Base-by-base conservation (phyloP, 2,888 invertebrate species). In the Lypha dubia region DNA sequence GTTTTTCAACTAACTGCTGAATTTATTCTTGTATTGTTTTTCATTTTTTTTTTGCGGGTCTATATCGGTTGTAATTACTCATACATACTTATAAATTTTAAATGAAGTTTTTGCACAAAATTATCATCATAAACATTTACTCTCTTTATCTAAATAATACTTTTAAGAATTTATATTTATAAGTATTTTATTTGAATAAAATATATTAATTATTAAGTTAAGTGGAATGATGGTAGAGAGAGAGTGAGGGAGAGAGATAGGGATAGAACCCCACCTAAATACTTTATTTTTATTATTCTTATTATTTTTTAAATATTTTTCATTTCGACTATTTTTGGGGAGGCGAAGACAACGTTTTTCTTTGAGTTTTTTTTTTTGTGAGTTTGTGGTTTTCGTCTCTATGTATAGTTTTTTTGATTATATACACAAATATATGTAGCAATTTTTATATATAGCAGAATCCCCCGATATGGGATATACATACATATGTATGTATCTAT, bases 391-490 rank as follows among this genome's bases (percentile, higher is more conserved):
- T 46, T 63, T 63, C 60, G 60, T 74, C 81, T 44, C 77, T 79
- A 79, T 60, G 70, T n/a, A n/a, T n/a, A 5, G 28, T 28, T 28
- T 28, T 75, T 53, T 79, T 70, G 76, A 71, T 81, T 79, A 74
- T 84, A 81, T 81, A 77, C 63, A 84, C 75, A 76, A 58, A 76
- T 58, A 73, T 56, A 80, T 74, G 67, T 80, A 80, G 58, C 32
- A 74, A 56, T 20, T 38, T 65, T 49, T 60, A 71, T 79, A 63
- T 79, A 58, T 62, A 71, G 60, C 65, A 70, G 58, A 68, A 44
- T 20, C 35, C 22, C 62, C 28, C 35, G 60, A 35, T 75, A 9
- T 75, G 62, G 51, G 62, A 53, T 71, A 53, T 53, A 70, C 49
- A 22, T 76, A 74, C n/a, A n/a, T n/a, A n/a, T n/a, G n/a, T n/a